phyloP scores from a whole-genome alignment of 2,888 invertebrate species.

The Caenorhabditis wallacei region DNA sequence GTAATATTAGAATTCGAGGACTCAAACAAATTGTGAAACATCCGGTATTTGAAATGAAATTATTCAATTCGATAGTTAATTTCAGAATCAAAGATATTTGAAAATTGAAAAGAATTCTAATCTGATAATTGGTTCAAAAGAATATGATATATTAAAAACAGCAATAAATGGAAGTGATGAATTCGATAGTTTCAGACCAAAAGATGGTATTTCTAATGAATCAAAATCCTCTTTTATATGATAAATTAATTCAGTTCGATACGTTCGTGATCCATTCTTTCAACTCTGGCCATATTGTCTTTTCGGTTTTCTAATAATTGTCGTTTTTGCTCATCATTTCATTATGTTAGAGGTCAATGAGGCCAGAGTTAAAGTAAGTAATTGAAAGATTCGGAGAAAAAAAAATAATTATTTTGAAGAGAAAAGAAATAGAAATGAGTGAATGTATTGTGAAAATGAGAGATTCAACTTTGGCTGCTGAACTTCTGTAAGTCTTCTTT shows the following conservation, averaged over 20 bases:
- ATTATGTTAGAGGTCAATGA: constrained; percentile 51
- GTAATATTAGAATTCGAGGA: constrained; percentile 5
- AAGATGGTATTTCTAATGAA: background rate
- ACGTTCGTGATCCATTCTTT: background rate
- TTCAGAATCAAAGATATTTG: constrained; percentile 32
- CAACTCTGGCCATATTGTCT: constrained; percentile 45
- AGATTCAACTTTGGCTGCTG: constrained; percentile 35
- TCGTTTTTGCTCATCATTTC: constrained; percentile 41
- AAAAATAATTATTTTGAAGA: constrained; percentile 7
- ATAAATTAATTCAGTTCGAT: constrained; percentile 12
- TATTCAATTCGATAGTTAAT: background rate
- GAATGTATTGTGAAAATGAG: constrained; percentile 45
- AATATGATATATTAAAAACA: constrained; percentile 9
- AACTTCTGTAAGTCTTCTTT: constrained; percentile 19
- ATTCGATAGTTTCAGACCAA: constrained; percentile 13
- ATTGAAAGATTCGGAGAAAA: background rate
- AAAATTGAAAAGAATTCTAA: background rate
- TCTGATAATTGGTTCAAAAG: constrained; percentile 23
- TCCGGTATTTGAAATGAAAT: background rate
- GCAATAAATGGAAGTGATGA: background rate
- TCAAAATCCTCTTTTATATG: too few relatives aligned
- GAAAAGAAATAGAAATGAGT: constrained; percentile 49
- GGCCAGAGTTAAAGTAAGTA: constrained; percentile 6
- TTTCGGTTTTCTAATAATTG: constrained; percentile 26
- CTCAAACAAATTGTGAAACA: constrained; percentile 23